Conservation (phyloP, 2,113 vertebrate genomes). For the Strigops habroptila region DNA sequence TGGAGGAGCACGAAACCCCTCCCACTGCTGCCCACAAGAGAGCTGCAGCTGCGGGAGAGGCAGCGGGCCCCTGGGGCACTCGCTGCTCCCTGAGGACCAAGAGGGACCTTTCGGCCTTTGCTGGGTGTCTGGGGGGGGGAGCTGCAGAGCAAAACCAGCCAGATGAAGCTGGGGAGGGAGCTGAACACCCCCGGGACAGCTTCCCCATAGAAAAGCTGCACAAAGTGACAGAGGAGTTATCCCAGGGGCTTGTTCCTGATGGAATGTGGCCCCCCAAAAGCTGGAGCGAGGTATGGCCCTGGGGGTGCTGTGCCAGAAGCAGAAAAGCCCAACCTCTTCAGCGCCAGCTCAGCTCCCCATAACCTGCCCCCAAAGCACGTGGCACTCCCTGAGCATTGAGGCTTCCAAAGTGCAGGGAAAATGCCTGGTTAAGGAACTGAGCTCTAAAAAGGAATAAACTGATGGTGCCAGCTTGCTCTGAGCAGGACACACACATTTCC, state of each 20-base stretch:
- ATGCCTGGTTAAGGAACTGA: neutral
- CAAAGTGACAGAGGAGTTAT: neutral
- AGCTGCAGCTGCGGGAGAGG: slow-evolving; percentile 34
- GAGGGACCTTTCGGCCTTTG: neutral
- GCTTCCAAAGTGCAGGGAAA: slow-evolving; percentile 12
- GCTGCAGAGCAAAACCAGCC: neutral
- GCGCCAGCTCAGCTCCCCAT: neutral
- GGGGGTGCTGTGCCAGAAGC: accelerated
- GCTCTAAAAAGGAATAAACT: neutral
- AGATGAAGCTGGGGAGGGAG: neutral
- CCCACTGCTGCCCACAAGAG: neutral
- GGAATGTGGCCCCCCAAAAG: accelerated
- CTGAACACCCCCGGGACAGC: neutral
- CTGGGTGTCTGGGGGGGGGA: neutral
- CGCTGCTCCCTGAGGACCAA: neutral
- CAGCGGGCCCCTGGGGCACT: neutral
- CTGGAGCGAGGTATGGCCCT: accelerated
- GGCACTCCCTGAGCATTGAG: neutral
- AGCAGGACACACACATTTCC: neutral
- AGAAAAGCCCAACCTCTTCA: neutral
- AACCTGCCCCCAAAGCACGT: neutral
- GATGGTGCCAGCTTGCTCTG: neutral
- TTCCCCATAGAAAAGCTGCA: neutral
- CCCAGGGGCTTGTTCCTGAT: neutral
- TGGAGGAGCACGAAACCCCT: neutral